Evolutionary conservation across 1,140 invertebrate species (phyloP).

Genomic region (Drosophila burlai): DNA sequence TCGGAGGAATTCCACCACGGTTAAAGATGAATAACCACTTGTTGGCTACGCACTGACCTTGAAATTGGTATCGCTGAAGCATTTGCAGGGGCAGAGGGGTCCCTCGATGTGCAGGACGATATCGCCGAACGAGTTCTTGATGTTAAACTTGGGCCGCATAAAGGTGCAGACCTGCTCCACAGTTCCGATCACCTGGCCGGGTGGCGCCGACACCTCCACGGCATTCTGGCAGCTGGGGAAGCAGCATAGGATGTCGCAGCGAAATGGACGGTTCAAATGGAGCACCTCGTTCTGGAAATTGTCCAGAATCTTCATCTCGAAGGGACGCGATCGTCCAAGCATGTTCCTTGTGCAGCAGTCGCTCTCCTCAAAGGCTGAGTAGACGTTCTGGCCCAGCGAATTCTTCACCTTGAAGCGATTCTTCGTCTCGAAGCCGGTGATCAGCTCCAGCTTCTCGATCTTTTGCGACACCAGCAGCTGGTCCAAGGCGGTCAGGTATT

Average conservation of each 20-base stretch:
- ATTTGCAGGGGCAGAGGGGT: slow-evolving; percentile 87
- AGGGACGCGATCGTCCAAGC: slow-evolving; percentile 90
- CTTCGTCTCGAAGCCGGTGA: slow-evolving; percentile 92
- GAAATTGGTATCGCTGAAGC: slow-evolving; percentile 88
- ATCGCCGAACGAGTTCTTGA: slow-evolving; percentile 89
- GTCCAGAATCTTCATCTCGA: slow-evolving; percentile 94
- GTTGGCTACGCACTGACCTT: slow-evolving; percentile 65
- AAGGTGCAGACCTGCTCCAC: slow-evolving; percentile 91
- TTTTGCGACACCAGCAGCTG: slow-evolving; percentile 94
- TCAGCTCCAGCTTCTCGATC: slow-evolving; percentile 92
- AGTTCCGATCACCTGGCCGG: slow-evolving; percentile 87
- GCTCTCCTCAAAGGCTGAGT: slow-evolving; percentile 93
- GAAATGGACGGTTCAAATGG: slow-evolving; percentile 89
- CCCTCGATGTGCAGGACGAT: slow-evolving; percentile 90
- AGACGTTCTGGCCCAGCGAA: slow-evolving; percentile 91
- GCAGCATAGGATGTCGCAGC: slow-evolving; percentile 90
- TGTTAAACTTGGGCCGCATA: slow-evolving; percentile 88
- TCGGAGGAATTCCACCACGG: slow-evolving; percentile 5
- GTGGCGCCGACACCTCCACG: slow-evolving; percentile 86
- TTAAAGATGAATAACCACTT: slow-evolving; percentile 43
- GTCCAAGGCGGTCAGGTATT: slow-evolving; percentile 95
- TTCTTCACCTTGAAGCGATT: slow-evolving; percentile 94
- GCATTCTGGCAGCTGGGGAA: slow-evolving; percentile 94
- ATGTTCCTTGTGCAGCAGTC: slow-evolving; percentile 91
- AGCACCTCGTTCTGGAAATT: slow-evolving; percentile 91